These are phyloP conservation scores for Hypomecis punctinalis DNA, from an alignment of 2,888 invertebrate species.

Conservation along the genomic window DNA sequence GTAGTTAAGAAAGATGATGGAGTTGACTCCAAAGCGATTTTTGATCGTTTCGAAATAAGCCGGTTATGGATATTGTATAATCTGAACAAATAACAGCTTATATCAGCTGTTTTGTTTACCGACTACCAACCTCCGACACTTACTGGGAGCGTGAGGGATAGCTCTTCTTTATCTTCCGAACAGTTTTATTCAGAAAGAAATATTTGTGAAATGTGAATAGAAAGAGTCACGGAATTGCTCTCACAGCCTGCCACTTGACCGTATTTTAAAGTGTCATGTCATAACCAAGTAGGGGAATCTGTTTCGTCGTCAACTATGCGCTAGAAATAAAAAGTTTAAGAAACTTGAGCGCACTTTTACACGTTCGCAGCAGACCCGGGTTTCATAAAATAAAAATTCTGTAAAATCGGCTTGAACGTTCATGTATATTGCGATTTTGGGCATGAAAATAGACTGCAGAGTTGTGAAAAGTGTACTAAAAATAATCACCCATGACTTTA, in stretches of 20 bases:
- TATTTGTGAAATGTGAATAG: constrained; percentile 32
- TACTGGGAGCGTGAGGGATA: constrained; percentile 17
- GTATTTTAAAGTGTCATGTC: constrained; percentile 34
- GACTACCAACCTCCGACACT: constrained; percentile 25
- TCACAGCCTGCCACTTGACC: constrained; percentile 27
- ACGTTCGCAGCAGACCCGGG: constrained; percentile 10
- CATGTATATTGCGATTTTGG: too few species aligned
- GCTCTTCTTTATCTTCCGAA: constrained; percentile 22
- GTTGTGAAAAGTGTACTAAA: too few species aligned
- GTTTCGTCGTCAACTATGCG: constrained; percentile 18
- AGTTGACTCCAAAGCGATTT: too few species aligned
- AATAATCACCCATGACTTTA: too few species aligned
- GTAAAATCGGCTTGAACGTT: too few species aligned
- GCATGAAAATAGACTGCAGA: too few species aligned
- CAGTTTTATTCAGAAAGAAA: constrained; percentile 26
- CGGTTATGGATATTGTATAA: constrained; percentile 13
- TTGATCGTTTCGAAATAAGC: background rate
- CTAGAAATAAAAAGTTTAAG: constrained; percentile 7
- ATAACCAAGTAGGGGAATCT: constrained; percentile 25
- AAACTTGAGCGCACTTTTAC: constrained; percentile 9
- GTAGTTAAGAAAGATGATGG: background rate
- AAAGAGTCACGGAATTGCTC: constrained; percentile 26
- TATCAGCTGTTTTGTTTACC: constrained; percentile 20
- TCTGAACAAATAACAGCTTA: constrained; percentile 18
- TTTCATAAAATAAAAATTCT: background rate